Conservation (phyloP, 2,113 vertebrate species). For the Phalacrocorax pelagicus region DNA sequence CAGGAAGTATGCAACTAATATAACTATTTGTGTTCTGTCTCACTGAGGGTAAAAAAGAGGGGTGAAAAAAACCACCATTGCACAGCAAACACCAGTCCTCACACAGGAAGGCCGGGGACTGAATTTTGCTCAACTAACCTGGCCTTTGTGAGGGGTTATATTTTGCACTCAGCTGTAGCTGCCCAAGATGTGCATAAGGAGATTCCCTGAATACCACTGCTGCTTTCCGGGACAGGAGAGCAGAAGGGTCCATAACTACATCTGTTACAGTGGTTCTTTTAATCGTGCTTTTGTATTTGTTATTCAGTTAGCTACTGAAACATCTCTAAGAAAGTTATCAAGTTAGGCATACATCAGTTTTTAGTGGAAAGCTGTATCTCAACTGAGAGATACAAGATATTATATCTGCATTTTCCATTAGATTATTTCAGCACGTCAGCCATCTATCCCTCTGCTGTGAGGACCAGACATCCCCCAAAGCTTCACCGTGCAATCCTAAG, state of each 20-base stretch:
- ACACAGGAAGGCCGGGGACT: conserved; percentile 32
- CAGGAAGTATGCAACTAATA: conserved; percentile 63
- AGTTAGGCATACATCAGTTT: background rate
- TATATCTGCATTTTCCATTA: background rate
- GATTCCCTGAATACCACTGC: background rate
- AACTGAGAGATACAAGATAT: background rate
- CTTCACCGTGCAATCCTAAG: background rate
- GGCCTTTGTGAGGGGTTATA: background rate
- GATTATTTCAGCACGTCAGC: background rate
- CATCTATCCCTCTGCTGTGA: background rate
- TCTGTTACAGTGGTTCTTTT: background rate
- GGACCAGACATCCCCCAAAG: background rate
- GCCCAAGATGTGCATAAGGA: background rate
- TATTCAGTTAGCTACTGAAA: background rate
- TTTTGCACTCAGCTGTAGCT: background rate
- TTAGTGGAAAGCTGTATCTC: background rate
- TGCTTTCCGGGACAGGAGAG: background rate
- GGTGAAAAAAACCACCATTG: background rate
- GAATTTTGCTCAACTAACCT: background rate
- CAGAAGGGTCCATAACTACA: background rate
- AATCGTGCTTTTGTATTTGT: background rate
- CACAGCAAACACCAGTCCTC: background rate
- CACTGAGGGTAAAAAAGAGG: background rate
- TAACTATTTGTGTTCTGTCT: conserved; percentile 5
- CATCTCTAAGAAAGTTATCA: background rate